Percentiles rank a stretch among this genome's conserved stretches.
These are phyloP conservation scores for Entomobrya multifasciata DNA, from an alignment of 2,888 invertebrate species.

Conservation along the genomic window DNA sequence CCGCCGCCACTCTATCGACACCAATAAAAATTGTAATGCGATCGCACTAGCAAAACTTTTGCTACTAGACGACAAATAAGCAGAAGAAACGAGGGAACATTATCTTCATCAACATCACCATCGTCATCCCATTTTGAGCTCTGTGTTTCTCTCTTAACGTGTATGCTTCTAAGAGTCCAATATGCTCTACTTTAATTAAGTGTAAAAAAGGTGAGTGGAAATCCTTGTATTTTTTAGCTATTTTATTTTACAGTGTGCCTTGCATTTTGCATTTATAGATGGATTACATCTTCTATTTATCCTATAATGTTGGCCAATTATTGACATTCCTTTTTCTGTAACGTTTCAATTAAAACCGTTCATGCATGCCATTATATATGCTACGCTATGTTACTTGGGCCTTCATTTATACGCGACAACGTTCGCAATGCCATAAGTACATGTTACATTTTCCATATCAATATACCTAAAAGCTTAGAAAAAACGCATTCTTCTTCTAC, in stretches of 20 bases:
- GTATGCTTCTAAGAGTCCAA: slow-evolving; percentile 45
- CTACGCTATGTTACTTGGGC: neutral
- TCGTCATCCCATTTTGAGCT: slow-evolving; percentile 9
- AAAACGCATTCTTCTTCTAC: slow-evolving; percentile 34
- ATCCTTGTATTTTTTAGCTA: slow-evolving; percentile 59
- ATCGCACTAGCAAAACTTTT: neutral
- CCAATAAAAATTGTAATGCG: slow-evolving; percentile 27
- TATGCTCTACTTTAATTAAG: slow-evolving; percentile 72
- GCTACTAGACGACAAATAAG: neutral
- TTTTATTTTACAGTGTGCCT: slow-evolving; percentile 16
- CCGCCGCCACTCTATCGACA: slow-evolving; percentile 27
- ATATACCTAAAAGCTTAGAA: too few species aligned
- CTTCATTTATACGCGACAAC: neutral
- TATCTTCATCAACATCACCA: neutral
- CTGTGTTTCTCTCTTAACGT: slow-evolving; percentile 14
- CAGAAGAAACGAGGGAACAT: neutral
- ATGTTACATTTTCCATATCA: neutral
- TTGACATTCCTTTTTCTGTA: slow-evolving; percentile 47
- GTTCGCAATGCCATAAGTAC: slow-evolving; percentile 3
- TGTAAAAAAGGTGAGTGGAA: slow-evolving; percentile 73
- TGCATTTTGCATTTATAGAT: neutral
- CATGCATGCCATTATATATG: slow-evolving; percentile 20
- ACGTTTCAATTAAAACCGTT: slow-evolving; percentile 47
- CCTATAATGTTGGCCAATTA: slow-evolving; percentile 14
- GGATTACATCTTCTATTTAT: neutral